A percentile compares a stretch with the other conserved stretches of the same genome.
Evolutionary conservation across 1,140 invertebrate species (phyloP).

Genomic region (Coboldia fuscipes): DNA sequence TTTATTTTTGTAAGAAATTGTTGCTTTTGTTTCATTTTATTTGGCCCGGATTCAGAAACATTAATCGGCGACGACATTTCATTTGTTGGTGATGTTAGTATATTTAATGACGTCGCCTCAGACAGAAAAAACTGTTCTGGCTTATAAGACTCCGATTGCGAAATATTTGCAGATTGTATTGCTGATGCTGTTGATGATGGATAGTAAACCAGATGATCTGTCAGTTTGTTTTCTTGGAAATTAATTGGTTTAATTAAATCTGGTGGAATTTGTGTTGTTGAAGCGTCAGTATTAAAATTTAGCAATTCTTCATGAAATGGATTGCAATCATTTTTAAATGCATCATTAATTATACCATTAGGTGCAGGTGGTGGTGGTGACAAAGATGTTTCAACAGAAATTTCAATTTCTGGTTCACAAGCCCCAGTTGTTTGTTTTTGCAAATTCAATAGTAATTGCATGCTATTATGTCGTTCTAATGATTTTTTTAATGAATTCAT

Average conservation of each 20-base stretch:
- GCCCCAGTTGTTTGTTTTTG: slow-evolving; percentile 14
- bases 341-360: slow-evolving; percentile 14
- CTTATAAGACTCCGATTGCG: too few species aligned
- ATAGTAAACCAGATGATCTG: slow-evolving; percentile 15
- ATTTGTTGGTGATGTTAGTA: too few species aligned
- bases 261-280: slow-evolving; percentile 1
- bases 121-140: too few species aligned
- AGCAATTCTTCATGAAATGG: slow-evolving; percentile 7
- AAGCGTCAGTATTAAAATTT: not conserved
- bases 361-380: slow-evolving; percentile 58
- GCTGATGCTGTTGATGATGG: too few species aligned
- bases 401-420: not conserved
- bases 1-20: too few species aligned
- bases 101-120: too few species aligned
- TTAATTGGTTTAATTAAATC: too few species aligned
- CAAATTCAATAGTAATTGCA: slow-evolving; percentile 17
- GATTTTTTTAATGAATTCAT: slow-evolving; percentile 16
- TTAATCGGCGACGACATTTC: too few species aligned
- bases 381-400: not conserved
- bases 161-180: too few species aligned
- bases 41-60: too few species aligned
- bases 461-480: slow-evolving; percentile 18
- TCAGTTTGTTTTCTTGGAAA: slow-evolving; percentile 9
- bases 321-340: too few species aligned
- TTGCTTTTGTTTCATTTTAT: too few species aligned